A percentile compares a stretch with the other conserved stretches of the same genome.
These are phyloP conservation scores for Montipora sp. DNA, from an alignment of 64 coral and sea anemone species.

Conservation along the genomic window DNA sequence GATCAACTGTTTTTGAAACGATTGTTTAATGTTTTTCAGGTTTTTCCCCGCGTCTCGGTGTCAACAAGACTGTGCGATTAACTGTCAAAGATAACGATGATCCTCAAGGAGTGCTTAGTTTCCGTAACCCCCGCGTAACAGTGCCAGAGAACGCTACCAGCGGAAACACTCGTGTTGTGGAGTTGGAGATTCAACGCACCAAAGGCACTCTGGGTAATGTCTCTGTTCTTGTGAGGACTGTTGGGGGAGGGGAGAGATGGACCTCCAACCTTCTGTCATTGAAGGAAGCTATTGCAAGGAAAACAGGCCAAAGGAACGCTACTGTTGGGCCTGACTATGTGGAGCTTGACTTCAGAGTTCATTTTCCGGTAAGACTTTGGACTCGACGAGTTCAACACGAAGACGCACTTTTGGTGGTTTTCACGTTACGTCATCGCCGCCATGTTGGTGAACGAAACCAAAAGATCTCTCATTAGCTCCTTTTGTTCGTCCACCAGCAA, in stretches of 20 bases:
- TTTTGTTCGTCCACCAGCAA: too few species aligned
- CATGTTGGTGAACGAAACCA: too few species aligned
- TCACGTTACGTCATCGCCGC: too few species aligned
- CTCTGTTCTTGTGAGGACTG: slow-evolving; percentile 79
- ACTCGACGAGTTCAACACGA: not conserved
- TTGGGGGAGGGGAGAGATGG: slow-evolving; percentile 90
- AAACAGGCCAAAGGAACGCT: slow-evolving; percentile 54
- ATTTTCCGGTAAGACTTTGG: slow-evolving; percentile 63
- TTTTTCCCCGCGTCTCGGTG: slow-evolving; percentile 64
- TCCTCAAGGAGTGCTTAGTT: slow-evolving; percentile 77
- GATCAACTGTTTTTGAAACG: not conserved
- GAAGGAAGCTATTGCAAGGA: slow-evolving; percentile 43
- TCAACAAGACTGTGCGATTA: slow-evolving; percentile 43
- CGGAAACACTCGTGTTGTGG: slow-evolving; percentile 68
- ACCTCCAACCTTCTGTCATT: slow-evolving; percentile 50
- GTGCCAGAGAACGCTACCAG: slow-evolving; percentile 78
- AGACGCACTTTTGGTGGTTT: too few species aligned
- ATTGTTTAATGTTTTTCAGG: slow-evolving; percentile 24
- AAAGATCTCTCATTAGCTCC: too few species aligned
- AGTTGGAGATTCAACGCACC: slow-evolving; percentile 75
- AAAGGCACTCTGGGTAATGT: slow-evolving; percentile 87
- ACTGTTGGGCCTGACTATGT: slow-evolving; percentile 76
- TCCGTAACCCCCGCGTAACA: slow-evolving; percentile 33
- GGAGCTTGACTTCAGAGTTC: slow-evolving; percentile 47
- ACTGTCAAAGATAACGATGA: slow-evolving; percentile 88